A percentile compares a stretch with the other conserved stretches of the same genome.
These are phyloP conservation scores for Ethmia dodecea DNA, from an alignment of 2,888 invertebrate species.

Conservation along the genomic window DNA sequence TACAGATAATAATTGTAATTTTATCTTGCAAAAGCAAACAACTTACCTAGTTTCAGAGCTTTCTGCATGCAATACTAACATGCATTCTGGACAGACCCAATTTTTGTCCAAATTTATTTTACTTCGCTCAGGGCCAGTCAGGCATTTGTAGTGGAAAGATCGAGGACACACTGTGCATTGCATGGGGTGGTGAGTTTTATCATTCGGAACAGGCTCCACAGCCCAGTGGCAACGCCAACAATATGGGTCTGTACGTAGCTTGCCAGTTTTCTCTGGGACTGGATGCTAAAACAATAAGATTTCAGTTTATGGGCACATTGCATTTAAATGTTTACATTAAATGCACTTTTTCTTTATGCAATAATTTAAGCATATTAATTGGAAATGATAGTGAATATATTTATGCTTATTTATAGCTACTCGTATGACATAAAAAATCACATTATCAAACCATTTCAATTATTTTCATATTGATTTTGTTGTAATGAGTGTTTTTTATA, in stretches of 20 bases:
- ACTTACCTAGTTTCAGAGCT: conserved; percentile 82
- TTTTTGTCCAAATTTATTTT: conserved; percentile 51
- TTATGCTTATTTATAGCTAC: too few relatives aligned
- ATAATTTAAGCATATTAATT: too few relatives aligned
- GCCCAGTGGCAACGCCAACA: conserved; percentile 96
- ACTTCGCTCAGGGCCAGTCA: conserved; percentile 66
- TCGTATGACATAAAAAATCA: too few relatives aligned
- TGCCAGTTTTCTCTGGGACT: conserved; percentile 28
- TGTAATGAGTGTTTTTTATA: too few relatives aligned
- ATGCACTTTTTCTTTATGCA: too few relatives aligned
- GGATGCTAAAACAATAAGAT: neutral
- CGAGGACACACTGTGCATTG: conserved; percentile 91
- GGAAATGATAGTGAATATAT: too few relatives aligned
- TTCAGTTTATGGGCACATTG: too few relatives aligned
- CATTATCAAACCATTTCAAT: too few relatives aligned
- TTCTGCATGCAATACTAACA: conserved; percentile 83
- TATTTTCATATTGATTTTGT: too few relatives aligned
- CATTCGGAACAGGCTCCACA: conserved; percentile 62
- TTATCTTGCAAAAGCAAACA: conserved; percentile 1
- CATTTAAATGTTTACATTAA: too few relatives aligned
- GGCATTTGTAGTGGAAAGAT: conserved; percentile 89
- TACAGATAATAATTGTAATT: too few relatives aligned
- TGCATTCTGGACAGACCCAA: conserved; percentile 95
- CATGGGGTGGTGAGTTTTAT: conserved; percentile 54
- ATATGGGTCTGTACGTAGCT: conserved; percentile 81